phyloP scores from a whole-genome alignment of 2,797 vertebrate genomes.

The Stomatorhinus walkeri region DNA sequence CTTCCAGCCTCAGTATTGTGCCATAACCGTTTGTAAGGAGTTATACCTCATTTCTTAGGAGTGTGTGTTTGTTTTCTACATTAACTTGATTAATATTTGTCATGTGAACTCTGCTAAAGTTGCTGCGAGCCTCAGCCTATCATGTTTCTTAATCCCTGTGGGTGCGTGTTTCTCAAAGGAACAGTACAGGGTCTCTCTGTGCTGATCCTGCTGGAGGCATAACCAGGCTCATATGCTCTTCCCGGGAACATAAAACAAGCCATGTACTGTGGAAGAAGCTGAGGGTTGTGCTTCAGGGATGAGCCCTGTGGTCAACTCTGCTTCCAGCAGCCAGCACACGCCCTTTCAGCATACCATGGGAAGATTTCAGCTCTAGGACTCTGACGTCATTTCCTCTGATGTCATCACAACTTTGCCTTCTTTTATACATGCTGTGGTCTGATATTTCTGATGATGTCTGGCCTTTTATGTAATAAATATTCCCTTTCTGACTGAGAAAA shows the following conservation, averaged over 20 bases:
- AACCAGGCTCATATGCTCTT: not conserved
- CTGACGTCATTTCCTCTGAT: not conserved
- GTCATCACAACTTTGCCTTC: conserved; percentile 10
- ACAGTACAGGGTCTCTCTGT: not conserved
- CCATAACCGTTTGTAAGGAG: conserved; percentile 19
- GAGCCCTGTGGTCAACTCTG: not conserved
- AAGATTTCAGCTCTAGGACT: not conserved
- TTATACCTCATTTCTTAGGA: conserved; percentile 14
- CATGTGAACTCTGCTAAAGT: conserved; percentile 13
- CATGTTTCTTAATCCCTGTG: conserved; percentile 8
- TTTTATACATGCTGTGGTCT: conserved; percentile 21
- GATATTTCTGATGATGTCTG: conserved; percentile 28
- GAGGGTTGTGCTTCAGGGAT: not conserved
- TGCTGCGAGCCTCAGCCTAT: not conserved
- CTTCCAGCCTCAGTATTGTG: not conserved
- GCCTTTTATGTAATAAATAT: conserved; percentile 37
- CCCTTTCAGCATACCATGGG: not conserved
- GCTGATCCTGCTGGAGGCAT: not conserved
- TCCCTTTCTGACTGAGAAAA: conserved; percentile 25
- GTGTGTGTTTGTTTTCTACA: not conserved
- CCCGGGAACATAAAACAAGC: not conserved
- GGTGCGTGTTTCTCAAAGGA: not conserved
- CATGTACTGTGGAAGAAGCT: not conserved
- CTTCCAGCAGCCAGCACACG: not conserved
- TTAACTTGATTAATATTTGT: not conserved